Conservation (phyloP, 2,113 vertebrate genomes). For the Prinia subflava region DNA sequence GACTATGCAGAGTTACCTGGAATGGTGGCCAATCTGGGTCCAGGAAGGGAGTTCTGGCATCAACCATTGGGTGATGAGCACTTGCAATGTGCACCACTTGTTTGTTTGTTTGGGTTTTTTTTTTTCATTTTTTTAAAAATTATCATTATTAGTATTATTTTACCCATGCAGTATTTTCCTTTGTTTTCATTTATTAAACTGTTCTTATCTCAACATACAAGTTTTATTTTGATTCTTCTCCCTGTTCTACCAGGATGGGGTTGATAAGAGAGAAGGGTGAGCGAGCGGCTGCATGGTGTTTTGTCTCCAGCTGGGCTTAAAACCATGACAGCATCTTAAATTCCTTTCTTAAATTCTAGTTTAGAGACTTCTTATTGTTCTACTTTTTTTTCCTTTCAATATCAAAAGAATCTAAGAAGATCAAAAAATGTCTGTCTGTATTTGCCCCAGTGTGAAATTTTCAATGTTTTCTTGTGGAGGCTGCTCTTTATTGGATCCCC, state of each 20-base stretch:
- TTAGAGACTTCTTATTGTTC: not conserved
- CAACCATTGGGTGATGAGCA: accelerated
- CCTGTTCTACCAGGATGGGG: not conserved
- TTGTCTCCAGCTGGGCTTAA: not conserved
- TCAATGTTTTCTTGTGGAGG: not conserved
- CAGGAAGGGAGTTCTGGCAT: accelerated
- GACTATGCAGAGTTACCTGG: not conserved
- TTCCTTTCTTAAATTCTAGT: not conserved
- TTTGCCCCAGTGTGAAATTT: not conserved
- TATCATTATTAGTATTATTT: not conserved
- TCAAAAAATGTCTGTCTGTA: not conserved
- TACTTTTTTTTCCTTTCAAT: not conserved
- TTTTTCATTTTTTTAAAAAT: no score
- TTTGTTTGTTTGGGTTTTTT: no score
- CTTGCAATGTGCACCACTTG: not conserved
- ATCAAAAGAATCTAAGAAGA: not conserved
- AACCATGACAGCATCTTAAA: not conserved
- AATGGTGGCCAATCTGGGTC: not conserved
- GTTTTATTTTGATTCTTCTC: not conserved
- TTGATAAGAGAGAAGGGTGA: not conserved
- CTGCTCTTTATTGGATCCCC: not conserved
- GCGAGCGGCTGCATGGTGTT: accelerated
- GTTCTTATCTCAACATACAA: not conserved
- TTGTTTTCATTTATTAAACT: not conserved
- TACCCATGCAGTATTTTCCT: not conserved